Percentiles rank a stretch among this genome's conserved stretches.
Conservation (phyloP, 2,888 invertebrate species). For the Drosophila affinis region DNA sequence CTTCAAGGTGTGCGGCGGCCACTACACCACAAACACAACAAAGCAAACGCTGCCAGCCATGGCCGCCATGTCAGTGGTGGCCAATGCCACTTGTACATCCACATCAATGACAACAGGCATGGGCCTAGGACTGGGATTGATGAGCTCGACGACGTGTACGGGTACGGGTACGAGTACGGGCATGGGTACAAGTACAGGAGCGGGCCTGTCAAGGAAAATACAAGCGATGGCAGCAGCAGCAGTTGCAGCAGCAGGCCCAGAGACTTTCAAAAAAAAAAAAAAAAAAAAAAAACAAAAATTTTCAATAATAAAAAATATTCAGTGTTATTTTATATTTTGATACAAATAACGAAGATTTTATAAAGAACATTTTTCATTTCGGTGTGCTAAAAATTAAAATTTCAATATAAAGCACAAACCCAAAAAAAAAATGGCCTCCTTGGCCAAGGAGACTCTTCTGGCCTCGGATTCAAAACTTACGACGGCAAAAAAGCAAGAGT, state of each 20-base stretch:
- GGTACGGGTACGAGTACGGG: slow-evolving; percentile 10
- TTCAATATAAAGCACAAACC: too few relatives aligned
- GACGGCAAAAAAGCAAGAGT: too few relatives aligned
- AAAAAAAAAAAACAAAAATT: too few relatives aligned
- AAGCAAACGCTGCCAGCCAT: slow-evolving; percentile 1
- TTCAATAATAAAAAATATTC: too few relatives aligned
- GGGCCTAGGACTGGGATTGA: background rate
- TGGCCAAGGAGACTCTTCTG: too few relatives aligned
- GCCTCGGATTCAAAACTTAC: too few relatives aligned
- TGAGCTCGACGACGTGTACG: slow-evolving; percentile 1
- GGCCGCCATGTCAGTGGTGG: slow-evolving; percentile 30
- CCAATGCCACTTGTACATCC: slow-evolving; percentile 29
- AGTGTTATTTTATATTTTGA: too few relatives aligned
- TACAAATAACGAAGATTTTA: too few relatives aligned
- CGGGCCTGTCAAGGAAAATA: slow-evolving; percentile 64
- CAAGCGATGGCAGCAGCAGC: slow-evolving; percentile 74
- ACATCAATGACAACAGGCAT: slow-evolving; percentile 15
- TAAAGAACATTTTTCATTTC: too few relatives aligned
- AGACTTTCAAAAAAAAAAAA: too few relatives aligned
- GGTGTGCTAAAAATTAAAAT: too few relatives aligned
- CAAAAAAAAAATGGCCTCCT: too few relatives aligned
- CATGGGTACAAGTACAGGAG: background rate
- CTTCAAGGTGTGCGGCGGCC: slow-evolving; percentile 40
- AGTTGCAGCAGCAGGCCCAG: slow-evolving; percentile 69
- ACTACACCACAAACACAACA: slow-evolving; percentile 43